phyloP scores from a whole-genome alignment of 2,888 invertebrate genomes.

The Mythimna loreyi region DNA sequence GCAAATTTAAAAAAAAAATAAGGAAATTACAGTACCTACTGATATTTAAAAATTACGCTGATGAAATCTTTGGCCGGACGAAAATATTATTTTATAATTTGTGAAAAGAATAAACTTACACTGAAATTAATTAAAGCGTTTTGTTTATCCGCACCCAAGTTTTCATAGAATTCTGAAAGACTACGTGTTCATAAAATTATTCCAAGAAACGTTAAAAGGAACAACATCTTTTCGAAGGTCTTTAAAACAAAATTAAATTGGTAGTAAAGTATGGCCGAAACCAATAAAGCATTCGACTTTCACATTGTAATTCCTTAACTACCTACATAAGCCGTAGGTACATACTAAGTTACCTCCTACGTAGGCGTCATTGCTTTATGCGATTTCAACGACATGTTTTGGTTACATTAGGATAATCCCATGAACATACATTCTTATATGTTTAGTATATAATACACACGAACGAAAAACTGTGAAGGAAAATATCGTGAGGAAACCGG shows the following conservation, averaged over 20 bases:
- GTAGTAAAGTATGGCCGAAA: neutral
- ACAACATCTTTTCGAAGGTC: neutral
- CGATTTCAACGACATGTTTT: neutral
- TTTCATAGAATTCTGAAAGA: neutral
- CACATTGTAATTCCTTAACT: neutral
- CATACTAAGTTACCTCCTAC: neutral
- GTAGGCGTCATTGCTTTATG: neutral
- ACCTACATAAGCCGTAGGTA: neutral
- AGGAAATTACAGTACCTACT: neutral
- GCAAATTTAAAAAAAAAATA: no score
- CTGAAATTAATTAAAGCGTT: neutral
- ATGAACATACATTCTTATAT: constrained; percentile 3
- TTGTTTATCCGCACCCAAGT: neutral
- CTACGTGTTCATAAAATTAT: neutral
- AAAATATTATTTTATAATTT: neutral
- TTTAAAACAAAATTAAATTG: neutral
- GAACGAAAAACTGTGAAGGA: no score
- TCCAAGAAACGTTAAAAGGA: neutral
- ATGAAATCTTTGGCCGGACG: no score
- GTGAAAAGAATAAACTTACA: neutral
- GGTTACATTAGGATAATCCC: constrained; percentile 20
- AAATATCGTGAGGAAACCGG: no score
- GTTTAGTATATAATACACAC: neutral
- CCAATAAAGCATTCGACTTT: neutral
- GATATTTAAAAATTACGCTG: neutral